phyloP scores from a whole-genome alignment of 2,797 vertebrate species.

The Crocodylus rhombifer region DNA sequence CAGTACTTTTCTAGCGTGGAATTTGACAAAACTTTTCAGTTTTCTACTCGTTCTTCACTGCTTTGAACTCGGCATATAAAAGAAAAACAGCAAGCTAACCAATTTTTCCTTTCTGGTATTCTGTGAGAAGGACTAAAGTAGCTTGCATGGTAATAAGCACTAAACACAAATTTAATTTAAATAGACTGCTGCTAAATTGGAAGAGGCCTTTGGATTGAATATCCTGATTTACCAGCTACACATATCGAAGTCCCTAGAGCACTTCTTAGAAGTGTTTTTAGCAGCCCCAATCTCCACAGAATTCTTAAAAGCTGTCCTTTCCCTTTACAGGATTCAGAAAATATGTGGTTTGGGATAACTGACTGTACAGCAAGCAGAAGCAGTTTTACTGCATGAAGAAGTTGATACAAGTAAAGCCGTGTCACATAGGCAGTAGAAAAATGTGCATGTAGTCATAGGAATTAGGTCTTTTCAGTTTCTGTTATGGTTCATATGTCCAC shows the following conservation, averaged over 20 bases:
- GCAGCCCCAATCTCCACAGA: constrained; percentile 13
- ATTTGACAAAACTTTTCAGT: background rate
- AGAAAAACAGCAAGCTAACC: background rate
- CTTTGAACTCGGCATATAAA: background rate
- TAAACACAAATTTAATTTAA: constrained; percentile 23
- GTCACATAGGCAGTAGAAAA: background rate
- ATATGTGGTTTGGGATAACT: constrained; percentile 14
- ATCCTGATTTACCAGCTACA: constrained; percentile 42
- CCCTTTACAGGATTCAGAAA: constrained; percentile 31
- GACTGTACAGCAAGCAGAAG: background rate
- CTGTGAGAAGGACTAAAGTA: background rate
- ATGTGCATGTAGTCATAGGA: background rate
- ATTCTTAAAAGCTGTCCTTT: constrained; percentile 30
- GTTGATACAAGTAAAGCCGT: background rate
- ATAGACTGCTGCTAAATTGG: background rate
- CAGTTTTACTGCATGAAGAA: background rate
- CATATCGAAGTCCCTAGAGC: background rate
- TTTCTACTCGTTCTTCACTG: background rate
- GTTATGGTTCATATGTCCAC: background rate
- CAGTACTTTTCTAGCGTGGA: background rate
- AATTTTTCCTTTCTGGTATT: background rate
- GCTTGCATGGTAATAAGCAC: background rate
- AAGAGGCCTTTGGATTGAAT: background rate
- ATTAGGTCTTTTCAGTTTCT: background rate
- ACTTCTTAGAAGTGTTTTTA: constrained; percentile 2